These are phyloP conservation scores for Gymnocypris eckloni DNA, from an alignment of 2,797 vertebrate genomes.

Conservation along the genomic window DNA sequence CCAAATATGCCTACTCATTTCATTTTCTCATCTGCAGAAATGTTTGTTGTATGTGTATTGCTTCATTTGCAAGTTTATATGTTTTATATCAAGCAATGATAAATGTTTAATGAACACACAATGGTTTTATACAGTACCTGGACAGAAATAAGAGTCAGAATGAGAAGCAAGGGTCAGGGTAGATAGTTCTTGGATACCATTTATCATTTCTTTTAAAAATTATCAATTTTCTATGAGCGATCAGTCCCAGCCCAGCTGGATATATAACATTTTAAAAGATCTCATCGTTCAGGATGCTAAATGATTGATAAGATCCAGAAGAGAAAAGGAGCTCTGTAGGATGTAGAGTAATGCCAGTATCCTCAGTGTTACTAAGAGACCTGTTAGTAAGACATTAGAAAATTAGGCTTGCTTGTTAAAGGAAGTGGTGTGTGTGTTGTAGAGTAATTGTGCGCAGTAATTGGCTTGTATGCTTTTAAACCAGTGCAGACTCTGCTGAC, in stretches of 20 bases:
- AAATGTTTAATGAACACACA: background rate
- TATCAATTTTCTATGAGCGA: constrained; percentile 10
- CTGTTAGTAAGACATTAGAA: constrained; percentile 12
- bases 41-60: constrained; percentile 16
- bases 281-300: constrained; percentile 34
- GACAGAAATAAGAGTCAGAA: constrained; percentile 8
- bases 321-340: constrained; percentile 9
- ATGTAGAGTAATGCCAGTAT: constrained; percentile 15
- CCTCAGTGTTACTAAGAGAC: constrained; percentile 28
- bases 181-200: constrained; percentile 29
- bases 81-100: background rate
- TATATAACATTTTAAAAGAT: constrained; percentile 37
- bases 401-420: constrained; percentile 43
- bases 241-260: constrained; percentile 60
- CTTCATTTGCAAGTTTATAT: constrained; percentile 23
- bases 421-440: constrained; percentile 51
- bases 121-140: background rate
- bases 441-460: constrained; percentile 24
- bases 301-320: constrained; percentile 24
- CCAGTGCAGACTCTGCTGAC: constrained; percentile 46
- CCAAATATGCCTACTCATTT: constrained; percentile 33
- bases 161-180: background rate
- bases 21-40: constrained; percentile 43
- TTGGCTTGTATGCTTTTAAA: constrained; percentile 56
- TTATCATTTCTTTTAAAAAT: constrained; percentile 32